Evolutionary conservation across 2,888 invertebrate species (phyloP), one percentile per base, ranked within the genome.

Genomic region (Prenolepis imparis): DNA sequence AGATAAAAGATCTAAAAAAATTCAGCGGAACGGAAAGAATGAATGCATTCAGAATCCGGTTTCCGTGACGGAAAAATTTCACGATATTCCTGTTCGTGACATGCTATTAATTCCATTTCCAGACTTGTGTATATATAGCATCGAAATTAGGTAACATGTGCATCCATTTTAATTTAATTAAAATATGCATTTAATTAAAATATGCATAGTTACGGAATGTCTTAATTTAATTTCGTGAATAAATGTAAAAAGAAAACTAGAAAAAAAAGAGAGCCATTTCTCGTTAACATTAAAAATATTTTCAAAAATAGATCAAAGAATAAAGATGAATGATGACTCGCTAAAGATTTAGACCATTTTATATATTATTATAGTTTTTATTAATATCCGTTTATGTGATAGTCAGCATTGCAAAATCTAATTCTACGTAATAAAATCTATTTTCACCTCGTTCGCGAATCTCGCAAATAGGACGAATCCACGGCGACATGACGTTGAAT

Each of bases 1-100:
- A 11, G n/a, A 61, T 15, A 57, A 82, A 68, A 48, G 77, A 59
- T 24, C 24, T 44, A 57, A 68, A 41, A 59, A 32, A 57, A 32
- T 67, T 77, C 21, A 24, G 32, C 52, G 55, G 44, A 68, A 18
- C 36, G 39, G 15, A 21, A 57, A 28, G 36, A 63, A 73, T 63
- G 48, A 28, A n/a, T 48, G 9, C 18, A 57, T 59, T 2, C 12
- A 52, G 8, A 63, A 5, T 5, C 28, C 3, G 32, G 32, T 55
- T 68, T 68, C 11, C 24, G 59, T 28, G 18, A 57, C 24, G 44
- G 41, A 11, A 11, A 57, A 39, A 61, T 8, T 11, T 66, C 52
- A 21, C 21, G 24, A 63, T 32, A n/a, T 52, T 21, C 28, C 5
- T 39, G 39, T 15, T 28, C 12, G 15, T 32, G 12, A 39, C 4